These are phyloP conservation scores for Periparus ater DNA, from an alignment of 2,797 vertebrate genomes.

Conservation along the genomic window DNA sequence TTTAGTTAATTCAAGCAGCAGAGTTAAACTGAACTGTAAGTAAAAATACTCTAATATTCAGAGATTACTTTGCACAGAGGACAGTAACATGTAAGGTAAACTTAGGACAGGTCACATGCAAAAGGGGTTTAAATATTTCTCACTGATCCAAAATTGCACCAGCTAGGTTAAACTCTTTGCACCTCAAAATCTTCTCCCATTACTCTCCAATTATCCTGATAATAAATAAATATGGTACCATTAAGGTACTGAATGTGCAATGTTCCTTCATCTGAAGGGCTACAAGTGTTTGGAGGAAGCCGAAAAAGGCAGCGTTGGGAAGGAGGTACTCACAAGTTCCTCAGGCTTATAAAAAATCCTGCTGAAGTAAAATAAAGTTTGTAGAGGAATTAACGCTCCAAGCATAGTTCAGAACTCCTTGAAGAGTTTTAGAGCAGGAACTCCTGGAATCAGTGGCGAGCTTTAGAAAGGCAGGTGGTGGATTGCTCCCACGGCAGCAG, in stretches of 20 bases:
- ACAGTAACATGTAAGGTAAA: not conserved
- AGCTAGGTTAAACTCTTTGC: not conserved
- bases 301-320: not conserved
- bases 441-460: slow-evolving; percentile 41
- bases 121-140: not conserved
- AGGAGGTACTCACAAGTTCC: slow-evolving; percentile 42
- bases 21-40: slow-evolving; percentile 54
- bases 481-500: slow-evolving; percentile 26
- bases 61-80: not conserved
- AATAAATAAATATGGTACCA: slow-evolving; percentile 2
- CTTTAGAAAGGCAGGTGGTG: slow-evolving; percentile 19
- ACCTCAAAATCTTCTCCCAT: not conserved
- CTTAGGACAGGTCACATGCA: not conserved
- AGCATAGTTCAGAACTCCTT: not conserved
- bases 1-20: slow-evolving; percentile 68
- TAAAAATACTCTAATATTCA: not conserved
- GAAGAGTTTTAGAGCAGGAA: slow-evolving; percentile 7
- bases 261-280: not conserved
- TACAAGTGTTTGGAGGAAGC: not conserved
- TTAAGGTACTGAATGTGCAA: not conserved
- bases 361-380: slow-evolving; percentile 40
- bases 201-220: not conserved
- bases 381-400: slow-evolving; percentile 17
- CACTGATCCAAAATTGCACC: not conserved
- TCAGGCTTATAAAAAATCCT: slow-evolving; percentile 38